A percentile compares a stretch with the other conserved stretches of the same genome.
Conservation (phyloP, 2,797 vertebrate species). For the Peromyscus eremicus region DNA sequence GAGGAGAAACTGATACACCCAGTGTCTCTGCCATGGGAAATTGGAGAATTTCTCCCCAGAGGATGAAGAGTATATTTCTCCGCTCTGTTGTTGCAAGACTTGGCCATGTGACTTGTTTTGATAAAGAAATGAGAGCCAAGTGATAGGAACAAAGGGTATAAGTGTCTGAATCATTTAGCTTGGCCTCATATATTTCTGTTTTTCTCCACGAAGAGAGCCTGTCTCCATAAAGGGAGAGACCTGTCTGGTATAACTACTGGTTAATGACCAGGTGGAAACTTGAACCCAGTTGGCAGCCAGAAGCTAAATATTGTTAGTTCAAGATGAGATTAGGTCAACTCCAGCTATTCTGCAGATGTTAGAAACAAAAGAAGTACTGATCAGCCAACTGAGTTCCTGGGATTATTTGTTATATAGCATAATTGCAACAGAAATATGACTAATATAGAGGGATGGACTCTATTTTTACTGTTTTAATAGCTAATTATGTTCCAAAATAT, state of each 20-base stretch:
- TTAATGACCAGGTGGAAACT: constrained; percentile 15
- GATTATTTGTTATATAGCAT: constrained; percentile 14
- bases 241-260: not conserved
- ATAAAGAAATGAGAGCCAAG: constrained; percentile 13
- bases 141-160: not conserved
- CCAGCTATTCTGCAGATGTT: not conserved
- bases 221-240: constrained; percentile 25
- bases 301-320: not conserved
- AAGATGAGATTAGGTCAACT: constrained; percentile 2
- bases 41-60: not conserved
- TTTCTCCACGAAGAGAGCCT: constrained; percentile 29
- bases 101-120: constrained; percentile 54
- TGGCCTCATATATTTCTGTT: constrained; percentile 31
- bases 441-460: not conserved
- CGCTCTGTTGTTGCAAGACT: not conserved
- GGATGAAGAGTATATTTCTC: not conserved
- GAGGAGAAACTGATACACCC: not conserved
- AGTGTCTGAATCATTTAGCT: constrained; percentile 22
- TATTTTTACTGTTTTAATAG: not conserved
- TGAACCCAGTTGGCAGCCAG: not conserved
- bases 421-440: constrained; percentile 25
- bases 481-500: not conserved
- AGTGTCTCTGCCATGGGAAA: not conserved
- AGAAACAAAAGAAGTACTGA: constrained; percentile 36
- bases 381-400: not conserved